Percentiles rank a stretch among this genome's conserved stretches.
Evolutionary conservation across 2,888 invertebrate species (phyloP).

Genomic region (Oscheius sp.): DNA sequence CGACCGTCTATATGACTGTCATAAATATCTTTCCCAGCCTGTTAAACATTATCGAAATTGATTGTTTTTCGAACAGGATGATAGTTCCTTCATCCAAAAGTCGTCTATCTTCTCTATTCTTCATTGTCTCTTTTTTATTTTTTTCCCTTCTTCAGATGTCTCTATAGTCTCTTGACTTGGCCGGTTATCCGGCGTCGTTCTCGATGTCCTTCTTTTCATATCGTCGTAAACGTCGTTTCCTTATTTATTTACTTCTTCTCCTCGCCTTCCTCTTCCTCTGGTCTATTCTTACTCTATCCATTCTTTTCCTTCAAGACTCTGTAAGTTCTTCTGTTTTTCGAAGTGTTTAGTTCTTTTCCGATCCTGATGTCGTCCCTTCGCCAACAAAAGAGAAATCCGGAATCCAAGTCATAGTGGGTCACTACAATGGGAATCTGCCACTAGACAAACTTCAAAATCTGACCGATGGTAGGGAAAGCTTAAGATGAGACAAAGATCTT

Average conservation of each 20-base stretch:
- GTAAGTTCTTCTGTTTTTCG: conserved; percentile 34
- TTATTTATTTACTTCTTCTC: conserved; percentile 41
- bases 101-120: background rate
- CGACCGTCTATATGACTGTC: too few relatives aligned
- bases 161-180: background rate
- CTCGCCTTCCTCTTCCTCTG: conserved; percentile 63
- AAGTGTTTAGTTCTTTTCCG: background rate
- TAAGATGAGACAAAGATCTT: background rate
- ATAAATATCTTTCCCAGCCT: too few relatives aligned
- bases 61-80: too few relatives aligned
- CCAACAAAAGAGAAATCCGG: conserved; percentile 40
- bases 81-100: too few relatives aligned
- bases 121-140: background rate
- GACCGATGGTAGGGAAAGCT: conserved; percentile 51
- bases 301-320: conserved; percentile 64
- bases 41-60: too few relatives aligned
- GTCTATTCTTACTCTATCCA: conserved; percentile 63
- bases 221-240: conserved; percentile 34
- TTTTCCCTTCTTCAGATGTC: background rate
- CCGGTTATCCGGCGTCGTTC: background rate
- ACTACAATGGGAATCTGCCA: conserved; percentile 70
- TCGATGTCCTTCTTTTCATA: conserved; percentile 8
- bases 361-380: background rate
- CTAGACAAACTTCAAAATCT: conserved; percentile 63
- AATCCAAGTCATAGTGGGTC: conserved; percentile 69